A percentile compares a stretch with the other conserved stretches of the same genome.
These are phyloP conservation scores for Callitettix versicolor DNA, from an alignment of 1,140 invertebrate genomes.

Conservation along the genomic window DNA sequence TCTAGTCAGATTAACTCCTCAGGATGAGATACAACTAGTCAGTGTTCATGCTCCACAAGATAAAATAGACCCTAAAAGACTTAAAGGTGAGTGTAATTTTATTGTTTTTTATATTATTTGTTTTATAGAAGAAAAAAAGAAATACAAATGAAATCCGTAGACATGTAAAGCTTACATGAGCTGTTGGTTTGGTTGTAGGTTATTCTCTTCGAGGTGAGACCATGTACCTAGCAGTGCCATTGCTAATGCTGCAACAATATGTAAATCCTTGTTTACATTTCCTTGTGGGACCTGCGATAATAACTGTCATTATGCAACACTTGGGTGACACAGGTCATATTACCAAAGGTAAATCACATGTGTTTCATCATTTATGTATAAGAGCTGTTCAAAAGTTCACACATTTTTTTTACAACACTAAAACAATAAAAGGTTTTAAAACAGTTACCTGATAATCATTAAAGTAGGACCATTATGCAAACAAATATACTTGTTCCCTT, in stretches of 20 bases:
- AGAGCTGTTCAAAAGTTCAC: too few species aligned
- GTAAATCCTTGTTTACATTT: conserved; percentile 59
- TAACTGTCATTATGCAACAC: conserved; percentile 35
- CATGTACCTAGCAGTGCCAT: conserved; percentile 52
- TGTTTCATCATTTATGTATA: too few species aligned
- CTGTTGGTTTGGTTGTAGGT: conserved; percentile 45
- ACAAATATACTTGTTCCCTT: too few species aligned
- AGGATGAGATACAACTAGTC: conserved; percentile 27
- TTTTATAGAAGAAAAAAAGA: too few species aligned
- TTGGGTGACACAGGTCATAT: conserved; percentile 23
- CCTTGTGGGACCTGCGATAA: conserved; percentile 46
- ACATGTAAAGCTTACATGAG: too few species aligned
- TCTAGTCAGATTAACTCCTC: conserved; percentile 26
- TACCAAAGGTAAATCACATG: conserved; percentile 33
- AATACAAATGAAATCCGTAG: too few species aligned
- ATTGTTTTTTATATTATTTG: too few species aligned
- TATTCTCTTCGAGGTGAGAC: conserved; percentile 49
- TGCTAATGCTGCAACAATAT: conserved; percentile 58
- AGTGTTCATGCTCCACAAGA: conserved; percentile 26
- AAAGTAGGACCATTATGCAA: too few species aligned
- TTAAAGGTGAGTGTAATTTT: conserved; percentile 26
- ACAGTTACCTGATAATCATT: too few species aligned
- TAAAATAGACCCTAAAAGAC: conserved; percentile 32
- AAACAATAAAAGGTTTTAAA: too few species aligned
- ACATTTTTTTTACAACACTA: too few species aligned